Evolutionary conservation across 1,140 invertebrate species (phyloP).

Genomic region (Copidosoma floridanum): DNA sequence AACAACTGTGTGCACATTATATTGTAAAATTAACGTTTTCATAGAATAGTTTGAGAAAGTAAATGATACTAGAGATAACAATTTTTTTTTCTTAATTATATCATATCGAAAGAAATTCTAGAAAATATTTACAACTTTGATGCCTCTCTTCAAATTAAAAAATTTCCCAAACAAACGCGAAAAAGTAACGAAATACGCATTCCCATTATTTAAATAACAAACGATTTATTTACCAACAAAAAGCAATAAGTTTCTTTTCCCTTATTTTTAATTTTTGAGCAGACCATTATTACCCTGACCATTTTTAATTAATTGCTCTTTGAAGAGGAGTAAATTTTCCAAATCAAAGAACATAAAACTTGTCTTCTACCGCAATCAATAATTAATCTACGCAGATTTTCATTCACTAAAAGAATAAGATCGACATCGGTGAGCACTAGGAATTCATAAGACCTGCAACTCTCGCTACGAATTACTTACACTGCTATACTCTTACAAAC

Average conservation of each 20-base stretch:
- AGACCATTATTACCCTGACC: not conserved
- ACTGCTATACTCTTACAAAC: constrained; percentile 52
- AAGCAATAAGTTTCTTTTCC: not conserved
- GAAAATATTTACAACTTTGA: constrained; percentile 16
- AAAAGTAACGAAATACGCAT: no score
- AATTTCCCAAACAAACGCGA: not conserved
- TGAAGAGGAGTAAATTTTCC: no score
- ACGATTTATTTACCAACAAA: not conserved
- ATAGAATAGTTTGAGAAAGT: constrained; percentile 15
- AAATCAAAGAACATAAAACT: not conserved
- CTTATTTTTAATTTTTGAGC: no score
- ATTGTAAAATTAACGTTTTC: not conserved
- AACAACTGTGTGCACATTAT: not conserved
- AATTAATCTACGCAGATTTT: no score
- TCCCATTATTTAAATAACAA: constrained; percentile 4
- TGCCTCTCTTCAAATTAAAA: constrained; percentile 6
- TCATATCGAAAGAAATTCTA: not conserved
- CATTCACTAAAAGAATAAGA: constrained; percentile 4
- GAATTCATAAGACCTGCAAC: constrained; percentile 38
- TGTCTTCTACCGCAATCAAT: no score
- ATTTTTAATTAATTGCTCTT: no score
- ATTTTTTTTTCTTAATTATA: constrained; percentile 7
- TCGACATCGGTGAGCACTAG: constrained; percentile 30
- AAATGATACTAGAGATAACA: constrained; percentile 14
- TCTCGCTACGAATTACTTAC: constrained; percentile 41